Evolutionary conservation across 2,888 invertebrate species (phyloP), one percentile per base, ranked within the genome.

Genomic region (Artemia sinica): DNA sequence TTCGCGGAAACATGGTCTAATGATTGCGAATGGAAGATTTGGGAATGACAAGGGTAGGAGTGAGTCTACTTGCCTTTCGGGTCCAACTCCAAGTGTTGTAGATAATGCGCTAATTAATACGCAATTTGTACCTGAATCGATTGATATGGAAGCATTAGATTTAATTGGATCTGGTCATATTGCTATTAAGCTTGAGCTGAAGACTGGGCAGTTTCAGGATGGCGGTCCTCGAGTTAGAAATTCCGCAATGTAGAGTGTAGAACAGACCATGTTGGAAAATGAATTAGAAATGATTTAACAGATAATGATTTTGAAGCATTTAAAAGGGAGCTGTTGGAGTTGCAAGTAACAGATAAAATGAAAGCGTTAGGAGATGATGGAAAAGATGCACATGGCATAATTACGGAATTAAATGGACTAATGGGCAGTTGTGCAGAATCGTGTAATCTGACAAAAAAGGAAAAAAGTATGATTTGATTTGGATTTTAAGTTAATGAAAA

Each of bases 401-500:
- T 52, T 13, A 12, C n/a, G n/a, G n/a, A 52, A 2, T 52, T 52
- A 13, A 52, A 52, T 52, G 12, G 13, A n/a, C 12, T 52, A 13
- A 52, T 52, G 13, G 13, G n/a, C 52, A n/a, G n/a, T 12, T 52
- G 52, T 52, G 52, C 52, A 12, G n/a, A 12, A 52, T 52, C 52
- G n/a, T 52, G 12, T 12, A 12, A 12, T 52, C 52, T 13, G n/a
- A n/a, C n/a, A 13, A 13, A 52, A 52, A 52, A 2, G 52, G n/a
- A 52, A 52, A 52, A n/a, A 52, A 13, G 12, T n/a, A 13, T 52
- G 12, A 13, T 52, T 52, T 52, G 52, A 52, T 52, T 13, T 13
- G n/a, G 52, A 52, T 52, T 52, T 12, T 52, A 52, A 52, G n/a
- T 52, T 52, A n/a, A 52, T 52, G 52, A 52, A 52, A n/a, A 13